Conservation (phyloP, 1,140 invertebrate species). For the Heliconius nattereri region DNA sequence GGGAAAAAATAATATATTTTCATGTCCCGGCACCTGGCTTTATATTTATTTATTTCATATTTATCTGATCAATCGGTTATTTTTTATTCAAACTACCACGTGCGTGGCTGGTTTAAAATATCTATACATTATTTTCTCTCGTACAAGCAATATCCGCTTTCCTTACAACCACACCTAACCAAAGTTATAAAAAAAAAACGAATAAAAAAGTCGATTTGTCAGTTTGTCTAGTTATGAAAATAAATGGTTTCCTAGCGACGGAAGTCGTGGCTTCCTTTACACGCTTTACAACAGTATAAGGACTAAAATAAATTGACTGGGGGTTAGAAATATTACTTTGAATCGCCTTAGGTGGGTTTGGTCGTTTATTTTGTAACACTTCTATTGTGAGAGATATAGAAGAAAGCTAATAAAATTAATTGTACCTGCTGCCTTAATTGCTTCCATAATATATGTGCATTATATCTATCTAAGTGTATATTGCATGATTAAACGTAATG, state of each 20-base stretch:
- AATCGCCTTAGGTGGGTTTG: background rate
- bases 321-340: background rate
- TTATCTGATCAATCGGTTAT: too few species aligned
- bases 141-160: background rate
- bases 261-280: conserved; percentile 37
- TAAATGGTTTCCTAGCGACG: conserved; percentile 31
- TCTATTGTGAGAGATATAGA: background rate
- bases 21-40: too few species aligned
- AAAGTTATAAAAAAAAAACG: conserved; percentile 5
- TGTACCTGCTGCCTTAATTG: too few species aligned
- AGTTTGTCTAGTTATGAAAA: conserved; percentile 23
- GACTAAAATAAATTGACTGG: conserved; percentile 15
- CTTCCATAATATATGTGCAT: too few species aligned
- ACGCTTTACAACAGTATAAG: conserved; percentile 11
- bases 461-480: too few species aligned
- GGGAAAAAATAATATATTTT: too few species aligned
- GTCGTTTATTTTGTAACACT: conserved; percentile 1
- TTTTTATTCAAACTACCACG: too few species aligned
- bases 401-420: background rate
- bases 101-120: background rate
- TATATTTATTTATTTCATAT: too few species aligned
- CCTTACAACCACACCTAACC: background rate
- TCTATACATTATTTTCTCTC: background rate
- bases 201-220: conserved; percentile 35
- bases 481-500: too few species aligned